phyloP scores from a whole-genome alignment of 2,888 invertebrate genomes.

The Paralinhomoeus sp. region DNA sequence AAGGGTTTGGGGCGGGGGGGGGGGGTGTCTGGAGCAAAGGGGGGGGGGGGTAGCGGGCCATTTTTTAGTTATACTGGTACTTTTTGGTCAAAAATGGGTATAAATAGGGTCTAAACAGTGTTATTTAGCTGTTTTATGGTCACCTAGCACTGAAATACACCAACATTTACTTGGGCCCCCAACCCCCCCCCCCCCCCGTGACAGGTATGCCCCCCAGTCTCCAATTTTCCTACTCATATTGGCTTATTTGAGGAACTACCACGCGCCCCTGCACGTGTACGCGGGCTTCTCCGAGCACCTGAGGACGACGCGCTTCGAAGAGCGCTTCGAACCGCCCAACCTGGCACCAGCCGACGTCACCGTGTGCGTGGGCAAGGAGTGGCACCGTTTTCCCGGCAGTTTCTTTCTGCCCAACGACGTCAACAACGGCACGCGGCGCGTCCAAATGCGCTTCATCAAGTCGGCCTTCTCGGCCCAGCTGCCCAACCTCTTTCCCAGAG shows the following conservation, averaged over 20 bases:
- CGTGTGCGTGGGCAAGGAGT: conserved; percentile 87
- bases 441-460: conserved; percentile 47
- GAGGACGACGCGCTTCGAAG: background rate
- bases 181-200: too few relatives aligned
- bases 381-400: conserved; percentile 82
- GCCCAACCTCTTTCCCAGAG: conserved; percentile 57
- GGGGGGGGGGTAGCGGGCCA: too few relatives aligned
- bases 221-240: too few relatives aligned
- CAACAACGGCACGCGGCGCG: conserved; percentile 1
- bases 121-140: too few relatives aligned
- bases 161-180: too few relatives aligned
- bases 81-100: too few relatives aligned
- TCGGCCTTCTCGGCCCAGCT: conserved; percentile 75
- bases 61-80: too few relatives aligned
- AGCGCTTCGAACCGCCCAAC: background rate
- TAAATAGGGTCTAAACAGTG: too few relatives aligned
- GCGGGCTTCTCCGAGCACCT: background rate
- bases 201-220: too few relatives aligned
- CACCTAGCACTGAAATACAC: too few relatives aligned
- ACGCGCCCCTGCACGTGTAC: background rate
- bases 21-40: too few relatives aligned
- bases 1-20: too few relatives aligned
- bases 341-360: conserved; percentile 28
- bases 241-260: background rate
- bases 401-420: conserved; percentile 57